Evolutionary conservation across 2,888 invertebrate species (phyloP), one percentile per base, ranked within the genome.

Genomic region (Apotomis capreana): DNA sequence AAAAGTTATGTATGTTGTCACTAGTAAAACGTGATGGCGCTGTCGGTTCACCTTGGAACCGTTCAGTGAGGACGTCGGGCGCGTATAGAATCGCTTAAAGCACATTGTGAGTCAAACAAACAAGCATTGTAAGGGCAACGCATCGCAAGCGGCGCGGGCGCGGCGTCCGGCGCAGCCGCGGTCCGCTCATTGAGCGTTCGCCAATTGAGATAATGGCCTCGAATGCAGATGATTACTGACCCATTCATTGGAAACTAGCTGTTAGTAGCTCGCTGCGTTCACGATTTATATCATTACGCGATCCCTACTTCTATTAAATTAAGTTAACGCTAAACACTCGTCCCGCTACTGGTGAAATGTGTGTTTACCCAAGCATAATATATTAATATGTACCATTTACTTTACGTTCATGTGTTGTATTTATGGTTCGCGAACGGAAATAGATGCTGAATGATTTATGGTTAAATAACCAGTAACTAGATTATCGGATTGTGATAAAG

Each of bases 201-300:
- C 88, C 92, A 92, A 93, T 93, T 92, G 91, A 92, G 89, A 89
- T 92, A 92, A 93, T 92, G 85, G 88, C 86, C 84, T 86, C 89
- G 90, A 91, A 91, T 91, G 91, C 90, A 92, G 86, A 92, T 91
- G 89, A 92, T 92, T 92, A 91, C 91, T 89, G 87, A 86, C 86
- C 90, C 86, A 89, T 91, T 90, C 91, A 90, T 88, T 88, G 89
- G 83, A 87, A 90, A 87, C 90, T 87, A 87, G 85, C 87, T 80
- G 87, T 84, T 86, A 83, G 84, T 83, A 81, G 75, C 81, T 81
- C 78, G 77, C 82, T 82, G 80, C 81, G 75, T 79, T 83, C 77
- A 81, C 87, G 82, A 89, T 89, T 87, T 87, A 86, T 85, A 85
- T 82, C 80, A 88, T 87, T 85, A 84, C 73, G 68, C 73, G 55